A percentile compares a stretch with the other conserved stretches of the same genome.
phyloP scores from a whole-genome alignment of 2,888 invertebrate species.

The Globia sparganii region DNA sequence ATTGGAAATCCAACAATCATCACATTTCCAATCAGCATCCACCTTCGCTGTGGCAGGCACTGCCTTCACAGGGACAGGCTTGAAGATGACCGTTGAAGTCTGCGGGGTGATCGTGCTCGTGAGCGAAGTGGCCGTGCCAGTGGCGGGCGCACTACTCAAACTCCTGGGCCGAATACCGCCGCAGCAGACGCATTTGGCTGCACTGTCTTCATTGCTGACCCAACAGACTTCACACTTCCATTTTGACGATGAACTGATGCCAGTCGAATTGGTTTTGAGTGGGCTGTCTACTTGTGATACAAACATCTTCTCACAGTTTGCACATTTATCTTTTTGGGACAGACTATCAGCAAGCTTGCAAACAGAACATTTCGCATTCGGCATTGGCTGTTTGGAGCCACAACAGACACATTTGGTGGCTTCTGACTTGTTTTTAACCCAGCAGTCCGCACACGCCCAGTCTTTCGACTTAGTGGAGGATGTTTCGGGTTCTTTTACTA shows the following conservation, averaged over 20 bases:
- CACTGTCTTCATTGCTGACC: slow-evolving; percentile 72
- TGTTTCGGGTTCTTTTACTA: slow-evolving; percentile 57
- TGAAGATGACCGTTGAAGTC: slow-evolving; percentile 7
- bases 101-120: slow-evolving; percentile 4
- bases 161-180: slow-evolving; percentile 68
- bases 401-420: slow-evolving; percentile 77
- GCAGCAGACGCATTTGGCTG: slow-evolving; percentile 76
- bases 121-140: slow-evolving; percentile 9
- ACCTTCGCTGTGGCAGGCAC: neutral
- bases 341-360: slow-evolving; percentile 72
- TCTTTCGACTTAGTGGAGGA: slow-evolving; percentile 55
- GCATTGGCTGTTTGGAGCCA: slow-evolving; percentile 68
- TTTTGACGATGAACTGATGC: slow-evolving; percentile 61
- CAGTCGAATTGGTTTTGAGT: slow-evolving; percentile 40
- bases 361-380: slow-evolving; percentile 67
- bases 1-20: slow-evolving; percentile 79
- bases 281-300: slow-evolving; percentile 44
- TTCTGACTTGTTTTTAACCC: slow-evolving; percentile 73
- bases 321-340: slow-evolving; percentile 71
- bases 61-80: slow-evolving; percentile 15
- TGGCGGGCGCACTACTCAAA: neutral
- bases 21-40: slow-evolving; percentile 74
- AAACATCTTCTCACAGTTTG: slow-evolving; percentile 71
- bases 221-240: slow-evolving; percentile 80
- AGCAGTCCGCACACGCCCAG: slow-evolving; percentile 77